A percentile compares a stretch with the other conserved stretches of the same genome.
Conservation (phyloP, 2,113 vertebrate species). For the Labrus mixtus region DNA sequence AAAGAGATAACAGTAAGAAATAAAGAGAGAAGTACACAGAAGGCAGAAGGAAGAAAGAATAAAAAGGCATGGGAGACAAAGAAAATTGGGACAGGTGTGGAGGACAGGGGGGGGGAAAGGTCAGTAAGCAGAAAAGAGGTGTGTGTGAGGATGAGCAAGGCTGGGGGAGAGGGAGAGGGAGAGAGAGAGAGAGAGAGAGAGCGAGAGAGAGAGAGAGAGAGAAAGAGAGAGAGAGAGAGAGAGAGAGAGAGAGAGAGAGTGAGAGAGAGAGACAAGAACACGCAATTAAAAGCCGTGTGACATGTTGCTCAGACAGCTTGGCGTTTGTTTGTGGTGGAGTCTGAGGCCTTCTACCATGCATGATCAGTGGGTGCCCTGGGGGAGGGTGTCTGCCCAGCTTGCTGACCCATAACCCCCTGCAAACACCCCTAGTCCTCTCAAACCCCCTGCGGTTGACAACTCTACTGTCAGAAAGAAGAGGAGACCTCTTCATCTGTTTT, state of each 20-base stretch:
- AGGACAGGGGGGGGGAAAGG: slow-evolving; percentile 30
- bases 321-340: slow-evolving; percentile 79
- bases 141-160: slow-evolving; percentile 32
- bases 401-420: slow-evolving; percentile 82
- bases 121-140: slow-evolving; percentile 16
- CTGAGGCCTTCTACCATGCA: slow-evolving; percentile 72
- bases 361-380: slow-evolving; percentile 71
- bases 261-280: slow-evolving; percentile 58
- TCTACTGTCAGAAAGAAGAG: slow-evolving; percentile 77
- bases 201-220: slow-evolving; percentile 36
- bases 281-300: slow-evolving; percentile 82
- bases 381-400: slow-evolving; percentile 79
- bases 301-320: slow-evolving; percentile 81
- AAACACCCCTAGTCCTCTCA: slow-evolving; percentile 76
- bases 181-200: slow-evolving; percentile 60
- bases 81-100: slow-evolving; percentile 42
- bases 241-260: slow-evolving; percentile 58
- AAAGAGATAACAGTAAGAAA: not conserved
- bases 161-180: slow-evolving; percentile 17
- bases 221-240: slow-evolving; percentile 45
- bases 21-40: too few species aligned
- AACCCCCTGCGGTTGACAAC: slow-evolving; percentile 76
- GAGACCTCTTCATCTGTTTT: slow-evolving; percentile 76
- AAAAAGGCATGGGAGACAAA: slow-evolving; percentile 26
- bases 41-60: not conserved